phyloP scores from a whole-genome alignment of 2,888 invertebrate genomes.

The Phyllotreta cruciferae region DNA sequence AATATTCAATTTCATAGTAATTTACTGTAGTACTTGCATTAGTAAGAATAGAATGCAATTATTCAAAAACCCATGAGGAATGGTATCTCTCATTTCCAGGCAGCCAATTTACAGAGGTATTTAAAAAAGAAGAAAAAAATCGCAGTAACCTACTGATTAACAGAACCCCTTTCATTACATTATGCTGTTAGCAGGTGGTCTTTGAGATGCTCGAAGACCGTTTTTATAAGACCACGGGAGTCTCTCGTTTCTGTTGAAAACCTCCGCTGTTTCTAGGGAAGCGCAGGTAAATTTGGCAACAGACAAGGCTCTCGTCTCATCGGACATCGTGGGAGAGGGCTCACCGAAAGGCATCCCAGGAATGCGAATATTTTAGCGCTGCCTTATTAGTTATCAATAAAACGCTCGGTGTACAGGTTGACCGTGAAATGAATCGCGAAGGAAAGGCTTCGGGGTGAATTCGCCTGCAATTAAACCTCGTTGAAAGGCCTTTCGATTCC shows the following conservation, averaged over 20 bases:
- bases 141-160: not conserved
- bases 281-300: constrained; percentile 27
- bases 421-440: constrained; percentile 17
- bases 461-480: no score
- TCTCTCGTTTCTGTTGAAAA: not conserved
- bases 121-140: not conserved
- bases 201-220: not conserved
- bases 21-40: no score
- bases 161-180: constrained; percentile 3
- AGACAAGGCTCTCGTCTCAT: constrained; percentile 46
- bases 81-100: no score
- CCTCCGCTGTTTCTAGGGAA: constrained; percentile 43
- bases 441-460: not conserved
- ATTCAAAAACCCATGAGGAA: no score
- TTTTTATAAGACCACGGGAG: not conserved
- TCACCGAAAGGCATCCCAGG: constrained; percentile 55
- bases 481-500: not conserved
- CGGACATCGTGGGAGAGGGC: constrained; percentile 59
- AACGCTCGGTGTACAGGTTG: constrained; percentile 36
- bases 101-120: no score
- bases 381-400: constrained; percentile 56
- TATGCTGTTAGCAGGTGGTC: not conserved
- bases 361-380: constrained; percentile 60
- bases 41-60: no score
- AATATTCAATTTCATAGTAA: no score